phyloP scores from a whole-genome alignment of 2,113 vertebrate species.

The Rhineura floridana region DNA sequence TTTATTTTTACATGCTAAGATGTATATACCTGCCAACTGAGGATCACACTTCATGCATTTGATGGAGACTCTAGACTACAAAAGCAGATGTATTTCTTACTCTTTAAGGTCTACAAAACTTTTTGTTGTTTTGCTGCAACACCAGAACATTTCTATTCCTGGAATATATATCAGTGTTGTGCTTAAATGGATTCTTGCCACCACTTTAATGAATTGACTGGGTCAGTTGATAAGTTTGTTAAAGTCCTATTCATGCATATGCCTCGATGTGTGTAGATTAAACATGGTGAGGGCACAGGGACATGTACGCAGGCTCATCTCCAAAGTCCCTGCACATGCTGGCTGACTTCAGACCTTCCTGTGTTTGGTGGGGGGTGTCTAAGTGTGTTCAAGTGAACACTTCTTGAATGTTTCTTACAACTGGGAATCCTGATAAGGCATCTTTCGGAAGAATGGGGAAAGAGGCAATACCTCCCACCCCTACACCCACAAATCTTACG shows the following conservation, averaged over 20 bases:
- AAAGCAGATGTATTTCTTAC: background rate
- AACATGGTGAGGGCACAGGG: no score
- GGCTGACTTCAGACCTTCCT: background rate
- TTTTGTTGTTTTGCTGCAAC: background rate
- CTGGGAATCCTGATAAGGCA: background rate
- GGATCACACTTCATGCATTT: background rate
- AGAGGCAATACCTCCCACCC: no score
- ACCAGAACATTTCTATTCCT: background rate
- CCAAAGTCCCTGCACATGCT: background rate
- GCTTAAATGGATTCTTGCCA: conserved; percentile 7
- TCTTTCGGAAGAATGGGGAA: no score
- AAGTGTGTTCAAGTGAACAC: background rate
- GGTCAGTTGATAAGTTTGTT: conserved; percentile 35
- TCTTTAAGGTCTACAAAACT: background rate
- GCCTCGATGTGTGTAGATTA: no score
- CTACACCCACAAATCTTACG: no score
- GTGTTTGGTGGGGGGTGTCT: background rate
- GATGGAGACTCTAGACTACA: background rate
- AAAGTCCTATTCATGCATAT: no score
- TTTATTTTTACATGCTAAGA: background rate
- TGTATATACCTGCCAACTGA: background rate
- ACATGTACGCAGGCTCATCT: background rate
- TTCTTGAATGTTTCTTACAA: background rate
- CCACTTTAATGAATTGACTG: conserved; percentile 32
- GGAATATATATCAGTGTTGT: background rate